Evolutionary conservation across 2,888 invertebrate genomes (phyloP).

Genomic region (Iphiclides podalirius): DNA sequence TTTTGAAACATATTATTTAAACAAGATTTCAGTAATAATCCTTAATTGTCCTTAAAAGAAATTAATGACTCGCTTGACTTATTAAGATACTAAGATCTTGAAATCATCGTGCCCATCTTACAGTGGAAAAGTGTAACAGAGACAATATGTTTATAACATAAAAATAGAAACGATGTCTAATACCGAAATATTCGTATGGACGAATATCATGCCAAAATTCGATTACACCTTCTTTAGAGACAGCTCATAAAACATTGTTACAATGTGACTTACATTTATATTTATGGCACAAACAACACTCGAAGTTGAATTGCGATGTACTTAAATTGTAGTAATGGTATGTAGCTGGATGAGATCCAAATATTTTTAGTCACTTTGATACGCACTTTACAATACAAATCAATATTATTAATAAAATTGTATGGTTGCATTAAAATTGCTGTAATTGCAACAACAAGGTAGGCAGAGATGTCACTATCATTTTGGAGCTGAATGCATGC

Average conservation of each 20-base stretch:
- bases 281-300: slow-evolving; percentile 13
- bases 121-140: too few relatives aligned
- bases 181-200: not conserved
- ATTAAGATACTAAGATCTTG: too few relatives aligned
- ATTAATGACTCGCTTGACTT: too few relatives aligned
- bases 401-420: not conserved
- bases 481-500: too few relatives aligned
- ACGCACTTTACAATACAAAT: not conserved
- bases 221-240: slow-evolving; percentile 2
- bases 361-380: not conserved
- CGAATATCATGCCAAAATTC: slow-evolving; percentile 12
- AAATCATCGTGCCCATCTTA: too few relatives aligned
- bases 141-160: too few relatives aligned
- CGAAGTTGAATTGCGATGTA: slow-evolving; percentile 5
- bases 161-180: not conserved
- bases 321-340: slow-evolving; percentile 8
- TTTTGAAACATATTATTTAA: too few relatives aligned
- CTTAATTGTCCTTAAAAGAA: too few relatives aligned
- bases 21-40: too few relatives aligned
- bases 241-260: slow-evolving; percentile 9
- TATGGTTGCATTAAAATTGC: too few relatives aligned
- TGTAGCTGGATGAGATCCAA: slow-evolving; percentile 10
- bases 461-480: too few relatives aligned
- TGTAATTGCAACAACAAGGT: too few relatives aligned
- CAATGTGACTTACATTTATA: slow-evolving; percentile 12